Percentiles rank a stretch among this genome's conserved stretches.
These are phyloP conservation scores for Cephalotes varians DNA, from an alignment of 2,888 invertebrate genomes.

Conservation along the genomic window DNA sequence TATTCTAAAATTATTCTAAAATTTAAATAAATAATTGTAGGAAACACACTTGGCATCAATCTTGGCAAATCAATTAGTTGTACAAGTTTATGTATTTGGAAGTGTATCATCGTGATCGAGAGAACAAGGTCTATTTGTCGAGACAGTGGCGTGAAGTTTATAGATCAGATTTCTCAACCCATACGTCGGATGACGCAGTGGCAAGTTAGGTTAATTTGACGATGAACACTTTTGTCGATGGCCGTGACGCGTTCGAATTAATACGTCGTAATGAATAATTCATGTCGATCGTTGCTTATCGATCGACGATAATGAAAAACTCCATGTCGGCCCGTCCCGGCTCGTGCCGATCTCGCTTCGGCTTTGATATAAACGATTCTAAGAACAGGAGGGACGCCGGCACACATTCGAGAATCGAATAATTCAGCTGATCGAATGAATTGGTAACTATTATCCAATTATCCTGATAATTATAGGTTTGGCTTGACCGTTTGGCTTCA, in stretches of 20 bases:
- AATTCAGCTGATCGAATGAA: slow-evolving; percentile 45
- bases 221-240: slow-evolving; percentile 66
- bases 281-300: slow-evolving; percentile 69
- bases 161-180: slow-evolving; percentile 55
- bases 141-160: slow-evolving; percentile 40
- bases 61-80: neutral
- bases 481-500: neutral
- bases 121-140: slow-evolving; percentile 48
- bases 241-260: slow-evolving; percentile 69
- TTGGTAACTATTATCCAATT: slow-evolving; percentile 52
- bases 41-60: neutral
- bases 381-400: slow-evolving; percentile 18
- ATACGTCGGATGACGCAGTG: slow-evolving; percentile 50
- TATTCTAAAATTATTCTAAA: neutral
- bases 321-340: slow-evolving; percentile 34
- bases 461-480: slow-evolving; percentile 33
- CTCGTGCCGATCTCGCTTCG: slow-evolving; percentile 51
- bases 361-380: slow-evolving; percentile 37
- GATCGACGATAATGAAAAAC: slow-evolving; percentile 72
- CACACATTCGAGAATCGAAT: slow-evolving; percentile 35
- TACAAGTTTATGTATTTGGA: slow-evolving; percentile 15
- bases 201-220: slow-evolving; percentile 69
- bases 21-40: neutral
- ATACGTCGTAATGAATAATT: slow-evolving; percentile 71
- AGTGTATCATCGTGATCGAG: slow-evolving; percentile 6